Evolutionary conservation across 2,113 vertebrate species (phyloP).

Genomic region (Cochlearius cochlearius): DNA sequence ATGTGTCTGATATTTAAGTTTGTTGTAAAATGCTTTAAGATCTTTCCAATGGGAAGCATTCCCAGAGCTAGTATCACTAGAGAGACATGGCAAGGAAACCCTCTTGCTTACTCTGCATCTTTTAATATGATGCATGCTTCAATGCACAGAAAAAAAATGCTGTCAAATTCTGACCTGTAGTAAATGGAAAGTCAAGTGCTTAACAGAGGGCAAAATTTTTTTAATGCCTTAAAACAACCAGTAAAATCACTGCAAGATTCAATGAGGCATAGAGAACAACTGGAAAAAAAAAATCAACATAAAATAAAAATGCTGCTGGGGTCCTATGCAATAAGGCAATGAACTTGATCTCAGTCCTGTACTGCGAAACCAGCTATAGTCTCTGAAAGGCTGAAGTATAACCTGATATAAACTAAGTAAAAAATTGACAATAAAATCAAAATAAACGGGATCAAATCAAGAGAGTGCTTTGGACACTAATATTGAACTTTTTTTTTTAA

Average conservation of each 20-base stretch:
- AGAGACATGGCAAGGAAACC: background rate
- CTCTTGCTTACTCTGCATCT: background rate
- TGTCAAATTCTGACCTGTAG: constrained; percentile 18
- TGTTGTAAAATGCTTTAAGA: background rate
- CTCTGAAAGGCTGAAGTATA: background rate
- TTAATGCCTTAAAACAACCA: background rate
- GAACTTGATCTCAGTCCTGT: background rate
- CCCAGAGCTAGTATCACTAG: background rate
- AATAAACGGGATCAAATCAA: background rate
- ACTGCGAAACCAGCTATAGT: background rate
- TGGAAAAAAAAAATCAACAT: background rate
- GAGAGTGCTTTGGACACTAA: background rate
- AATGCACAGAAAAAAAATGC: background rate
- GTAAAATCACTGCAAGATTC: constrained; percentile 2
- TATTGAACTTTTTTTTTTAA: background rate
- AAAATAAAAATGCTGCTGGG: background rate
- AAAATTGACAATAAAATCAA: background rate
- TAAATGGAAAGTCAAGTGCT: background rate
- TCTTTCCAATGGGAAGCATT: background rate
- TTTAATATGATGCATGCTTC: background rate
- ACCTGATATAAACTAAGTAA: background rate
- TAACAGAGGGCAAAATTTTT: background rate
- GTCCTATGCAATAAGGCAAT: background rate
- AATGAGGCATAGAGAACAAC: background rate
- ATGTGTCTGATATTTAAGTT: background rate